A percentile compares a stretch with the other conserved stretches of the same genome.
phyloP scores from a whole-genome alignment of 1,140 invertebrate genomes.

The Reticulitermes speratus region DNA sequence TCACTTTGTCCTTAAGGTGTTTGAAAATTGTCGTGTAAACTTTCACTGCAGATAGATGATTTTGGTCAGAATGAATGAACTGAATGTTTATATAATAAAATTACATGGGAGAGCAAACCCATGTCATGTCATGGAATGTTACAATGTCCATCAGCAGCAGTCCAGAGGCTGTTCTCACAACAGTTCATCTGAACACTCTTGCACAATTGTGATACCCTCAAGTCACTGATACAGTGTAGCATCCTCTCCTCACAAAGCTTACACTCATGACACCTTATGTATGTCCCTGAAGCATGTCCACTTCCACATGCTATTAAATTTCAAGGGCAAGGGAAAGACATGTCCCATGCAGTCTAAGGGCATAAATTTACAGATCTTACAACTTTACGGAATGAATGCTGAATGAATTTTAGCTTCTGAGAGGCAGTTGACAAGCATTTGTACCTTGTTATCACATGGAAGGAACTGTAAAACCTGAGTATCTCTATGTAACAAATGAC shows the following conservation, averaged over 20 bases:
- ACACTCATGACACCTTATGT: not conserved
- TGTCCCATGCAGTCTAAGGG: not conserved
- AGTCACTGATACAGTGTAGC: not conserved
- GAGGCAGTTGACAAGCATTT: slow-evolving; percentile 33
- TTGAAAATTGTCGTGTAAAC: slow-evolving; percentile 26
- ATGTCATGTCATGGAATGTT: slow-evolving; percentile 20
- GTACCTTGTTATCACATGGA: slow-evolving; percentile 34
- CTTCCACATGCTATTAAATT: not conserved
- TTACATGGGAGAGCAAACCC: slow-evolving; percentile 3
- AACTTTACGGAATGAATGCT: not conserved
- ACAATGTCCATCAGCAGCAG: slow-evolving; percentile 6
- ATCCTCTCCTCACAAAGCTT: not conserved
- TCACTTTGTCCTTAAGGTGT: slow-evolving; percentile 25
- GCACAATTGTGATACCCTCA: not conserved
- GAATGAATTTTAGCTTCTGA: not conserved
- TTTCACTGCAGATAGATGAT: not conserved
- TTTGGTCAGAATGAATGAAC: not conserved
- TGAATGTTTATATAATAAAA: not conserved
- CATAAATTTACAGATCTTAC: not conserved
- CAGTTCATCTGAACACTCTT: not conserved
- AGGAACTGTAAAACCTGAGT: slow-evolving; percentile 33
- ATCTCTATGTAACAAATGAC: slow-evolving; percentile 11
- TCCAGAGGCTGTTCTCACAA: slow-evolving; percentile 2
- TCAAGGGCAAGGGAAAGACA: not conserved
- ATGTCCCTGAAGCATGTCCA: not conserved